Evolutionary conservation across 1,140 invertebrate species (phyloP), one percentile per base, ranked within the genome.

Genomic region (Eriosoma lanigerum): DNA sequence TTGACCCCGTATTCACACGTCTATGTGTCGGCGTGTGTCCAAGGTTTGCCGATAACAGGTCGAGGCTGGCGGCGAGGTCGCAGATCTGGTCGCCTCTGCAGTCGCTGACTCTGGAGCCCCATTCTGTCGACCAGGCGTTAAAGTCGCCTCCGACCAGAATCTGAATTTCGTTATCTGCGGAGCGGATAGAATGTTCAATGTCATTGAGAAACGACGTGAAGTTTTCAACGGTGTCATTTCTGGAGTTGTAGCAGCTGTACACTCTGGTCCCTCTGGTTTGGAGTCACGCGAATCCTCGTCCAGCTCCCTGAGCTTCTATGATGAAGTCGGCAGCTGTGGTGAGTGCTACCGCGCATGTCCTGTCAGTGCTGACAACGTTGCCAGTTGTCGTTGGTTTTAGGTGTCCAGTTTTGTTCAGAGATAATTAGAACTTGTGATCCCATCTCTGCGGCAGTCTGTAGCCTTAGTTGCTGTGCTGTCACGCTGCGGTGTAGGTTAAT

Each of bases 251-350:
- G 29, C 60, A 64, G 29, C 60, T 64, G 26, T 64, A 64, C 4
- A 32, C 6, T 0, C 60, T 4, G 1, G 19, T 0, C 0, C 29
- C 17, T 1, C 29, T 26, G 17, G 17, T 3, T 15, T 38, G 60
- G 0, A 64, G 32, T 29, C 29, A 64, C 29, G 60, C 29, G 17
- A 38, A 62, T 0, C 60, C 60, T 3, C 17, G 17, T 0, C 60
- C 60, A 0, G 29, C 0, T 8, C 60, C 29, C 15, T 0, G 0
- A 0, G 15, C 0, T 1, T 62, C 60, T 2, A 4, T 0, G 0
- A 19, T 17, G 4, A 62, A 62, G 29, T 62, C 17, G 0, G 60
- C 60, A 1, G 29, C 0, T 0, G 26, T 1, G 1, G 60, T 62
- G 0, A 62, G 15, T 15, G 26, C 29, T 0, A 62, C 29, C 1